A percentile compares a stretch with the other conserved stretches of the same genome.
phyloP scores from a whole-genome alignment of 2,797 vertebrate genomes.

The Sphenopsis melanotis region DNA sequence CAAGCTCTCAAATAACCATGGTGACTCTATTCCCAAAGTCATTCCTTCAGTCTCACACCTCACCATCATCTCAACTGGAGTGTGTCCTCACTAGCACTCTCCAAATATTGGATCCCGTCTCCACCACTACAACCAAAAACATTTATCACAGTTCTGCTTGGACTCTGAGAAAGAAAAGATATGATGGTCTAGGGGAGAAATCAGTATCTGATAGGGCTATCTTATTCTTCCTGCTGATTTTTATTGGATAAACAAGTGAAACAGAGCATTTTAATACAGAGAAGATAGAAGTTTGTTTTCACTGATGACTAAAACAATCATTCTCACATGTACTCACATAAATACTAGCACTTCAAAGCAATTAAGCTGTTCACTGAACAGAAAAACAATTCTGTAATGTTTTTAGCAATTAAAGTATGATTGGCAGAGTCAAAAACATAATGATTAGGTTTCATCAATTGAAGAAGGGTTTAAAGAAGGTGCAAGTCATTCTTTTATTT shows the following conservation, averaged over 20 bases:
- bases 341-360: conserved; percentile 16
- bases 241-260: not conserved
- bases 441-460: not conserved
- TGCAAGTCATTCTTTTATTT: not conserved
- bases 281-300: not conserved
- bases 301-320: not conserved
- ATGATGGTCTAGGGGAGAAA: not conserved
- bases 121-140: not conserved
- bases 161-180: not conserved
- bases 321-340: not conserved
- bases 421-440: not conserved
- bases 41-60: not conserved
- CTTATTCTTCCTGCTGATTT: not conserved
- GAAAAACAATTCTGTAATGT: not conserved
- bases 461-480: not conserved
- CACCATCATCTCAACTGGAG: not conserved
- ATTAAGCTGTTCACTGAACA: conserved; percentile 44
- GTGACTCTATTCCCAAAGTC: not conserved
- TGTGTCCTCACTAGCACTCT: not conserved
- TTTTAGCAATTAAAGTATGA: conserved; percentile 21
- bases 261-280: not conserved
- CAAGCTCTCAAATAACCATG: not conserved
- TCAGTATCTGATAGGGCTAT: not conserved
- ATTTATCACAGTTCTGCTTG: not conserved
- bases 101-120: not conserved